Evolutionary conservation across 2,888 invertebrate species (phyloP), one percentile per base, ranked within the genome.

Genomic region (Phengaris arion): DNA sequence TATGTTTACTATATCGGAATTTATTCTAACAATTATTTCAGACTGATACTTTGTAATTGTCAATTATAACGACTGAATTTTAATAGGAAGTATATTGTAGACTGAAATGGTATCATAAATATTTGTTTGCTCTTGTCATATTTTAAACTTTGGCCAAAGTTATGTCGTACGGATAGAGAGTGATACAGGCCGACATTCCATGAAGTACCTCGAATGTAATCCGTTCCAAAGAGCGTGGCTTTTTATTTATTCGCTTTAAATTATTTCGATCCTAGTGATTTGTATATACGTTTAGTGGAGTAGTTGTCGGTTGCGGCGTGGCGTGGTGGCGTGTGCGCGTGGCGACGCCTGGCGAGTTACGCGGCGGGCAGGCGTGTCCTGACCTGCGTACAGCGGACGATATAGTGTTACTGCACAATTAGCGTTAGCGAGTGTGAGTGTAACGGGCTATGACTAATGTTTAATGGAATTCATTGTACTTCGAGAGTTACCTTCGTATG

Each of bases 171-270:
- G 68, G 46, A 46, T 12, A 12, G 6, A 68, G n/a, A 48, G 48
- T 48, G 15, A 13, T 70, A 70, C 51, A 3, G 70, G 72, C 45
- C 52, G 52, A 35, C 6, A 45, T 68, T 72, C 72, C 72, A 22
- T 77, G 74, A 77, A 80, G 85, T 85, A 88, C 88, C 87, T 88
- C 87, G 87, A 86, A 85, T 85, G 85, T 83, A 86, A 87, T 86
- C 88, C 86, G 89, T 89, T 90, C 92, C 92, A 92, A 92, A 92
- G 91, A 90, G 89, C 89, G 87, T 83, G 82, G 80, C 82, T 84
- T 80, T 75, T 86, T 86, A 90, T 90, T 91, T 91, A 89, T 90
- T 90, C 84, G 88, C 87, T 86, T 89, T 88, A 86, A 87, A 87
- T 90, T 89, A 88, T 88, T 83, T 72, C 22, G 75, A 79, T 86